phyloP scores from a whole-genome alignment of 2,113 vertebrate genomes.

The Pterocles gutturalis region DNA sequence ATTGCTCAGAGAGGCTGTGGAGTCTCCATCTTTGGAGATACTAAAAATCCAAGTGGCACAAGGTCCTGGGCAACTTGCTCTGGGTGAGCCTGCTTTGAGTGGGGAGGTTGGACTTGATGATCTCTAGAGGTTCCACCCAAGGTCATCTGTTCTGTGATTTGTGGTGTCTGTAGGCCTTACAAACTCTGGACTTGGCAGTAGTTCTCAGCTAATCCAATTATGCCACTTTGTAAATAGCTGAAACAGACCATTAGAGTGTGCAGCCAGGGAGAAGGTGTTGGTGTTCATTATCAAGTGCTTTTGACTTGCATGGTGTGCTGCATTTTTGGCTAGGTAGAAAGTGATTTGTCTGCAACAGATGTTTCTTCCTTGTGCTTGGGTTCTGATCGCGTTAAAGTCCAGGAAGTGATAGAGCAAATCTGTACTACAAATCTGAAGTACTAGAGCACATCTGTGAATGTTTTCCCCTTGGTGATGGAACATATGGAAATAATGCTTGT shows the following conservation, averaged over 20 bases:
- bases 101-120: background rate
- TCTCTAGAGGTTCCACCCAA: background rate
- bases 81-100: background rate
- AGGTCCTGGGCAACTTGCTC: background rate
- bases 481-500: constrained; percentile 54
- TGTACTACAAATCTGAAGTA: constrained; percentile 52
- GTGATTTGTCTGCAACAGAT: constrained; percentile 39
- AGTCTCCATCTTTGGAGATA: background rate
- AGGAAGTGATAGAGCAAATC: constrained; percentile 32
- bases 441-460: constrained; percentile 34
- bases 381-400: background rate
- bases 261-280: background rate
- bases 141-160: fast-evolving
- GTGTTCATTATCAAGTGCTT: background rate
- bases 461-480: constrained; percentile 39
- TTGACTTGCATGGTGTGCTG: background rate
- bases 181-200: background rate
- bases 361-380: constrained; percentile 21
- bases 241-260: background rate
- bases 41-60: fast-evolving
- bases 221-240: background rate
- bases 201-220: background rate
- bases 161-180: fast-evolving
- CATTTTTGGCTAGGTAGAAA: background rate
- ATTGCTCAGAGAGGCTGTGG: background rate